phyloP scores from a whole-genome alignment of 2,888 invertebrate genomes.

The Eupithecia abbreviata region DNA sequence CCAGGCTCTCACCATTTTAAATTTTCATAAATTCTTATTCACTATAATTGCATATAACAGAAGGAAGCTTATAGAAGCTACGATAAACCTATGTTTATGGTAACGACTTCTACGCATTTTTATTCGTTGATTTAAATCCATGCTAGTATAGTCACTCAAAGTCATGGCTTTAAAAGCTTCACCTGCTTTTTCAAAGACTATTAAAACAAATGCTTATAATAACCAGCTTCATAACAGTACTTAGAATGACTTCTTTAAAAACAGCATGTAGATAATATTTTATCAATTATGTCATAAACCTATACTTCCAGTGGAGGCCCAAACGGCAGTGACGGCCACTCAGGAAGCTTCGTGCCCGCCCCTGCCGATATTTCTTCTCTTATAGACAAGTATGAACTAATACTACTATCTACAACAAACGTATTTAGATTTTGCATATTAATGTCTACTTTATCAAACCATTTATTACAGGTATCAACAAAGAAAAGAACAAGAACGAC shows the following conservation, averaged over 20 bases:
- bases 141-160: neutral
- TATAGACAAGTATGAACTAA: slow-evolving; percentile 77
- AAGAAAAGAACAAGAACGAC: slow-evolving; percentile 88
- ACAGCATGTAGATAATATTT: neutral
- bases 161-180: slow-evolving; percentile 39
- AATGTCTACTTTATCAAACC: neutral
- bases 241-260: neutral
- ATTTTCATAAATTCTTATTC: slow-evolving; percentile 33
- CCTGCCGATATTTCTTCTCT: slow-evolving; percentile 80
- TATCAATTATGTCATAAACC: slow-evolving; percentile 35
- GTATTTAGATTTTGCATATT: neutral
- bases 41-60: neutral
- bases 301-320: slow-evolving; percentile 66
- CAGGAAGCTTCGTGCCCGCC: slow-evolving; percentile 72
- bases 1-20: slow-evolving; percentile 34
- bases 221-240: slow-evolving; percentile 1
- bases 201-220: neutral
- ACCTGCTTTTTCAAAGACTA: slow-evolving; percentile 35
- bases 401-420: neutral
- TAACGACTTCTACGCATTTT: neutral
- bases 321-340: slow-evolving; percentile 73
- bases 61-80: neutral
- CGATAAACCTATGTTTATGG: neutral
- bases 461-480: slow-evolving; percentile 86
- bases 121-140: neutral